These are phyloP conservation scores for Cerastis rubricosa DNA, from an alignment of 2,888 invertebrate genomes.

Conservation along the genomic window DNA sequence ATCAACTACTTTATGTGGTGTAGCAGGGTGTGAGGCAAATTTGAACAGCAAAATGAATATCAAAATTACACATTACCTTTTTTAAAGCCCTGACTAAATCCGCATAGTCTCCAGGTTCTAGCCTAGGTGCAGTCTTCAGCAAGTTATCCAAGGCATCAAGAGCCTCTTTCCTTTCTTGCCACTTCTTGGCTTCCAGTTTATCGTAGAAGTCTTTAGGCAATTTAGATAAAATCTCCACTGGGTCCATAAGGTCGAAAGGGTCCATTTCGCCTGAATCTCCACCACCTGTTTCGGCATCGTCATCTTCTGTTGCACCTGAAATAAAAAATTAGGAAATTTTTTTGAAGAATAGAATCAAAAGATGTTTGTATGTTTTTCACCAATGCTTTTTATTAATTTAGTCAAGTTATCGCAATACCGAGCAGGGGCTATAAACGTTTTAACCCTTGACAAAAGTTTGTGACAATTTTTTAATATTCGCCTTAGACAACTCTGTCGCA, in stretches of 20 bases:
- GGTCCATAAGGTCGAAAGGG: conserved; percentile 97
- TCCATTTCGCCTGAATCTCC: conserved; percentile 94
- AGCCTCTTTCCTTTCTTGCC: conserved; percentile 98
- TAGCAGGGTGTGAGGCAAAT: background rate
- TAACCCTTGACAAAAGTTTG: too few relatives aligned
- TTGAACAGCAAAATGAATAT: background rate
- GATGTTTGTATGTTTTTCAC: background rate
- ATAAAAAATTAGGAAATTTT: background rate
- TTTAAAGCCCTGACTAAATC: conserved; percentile 96
- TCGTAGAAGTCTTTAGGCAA: conserved; percentile 99
- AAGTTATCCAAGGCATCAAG: conserved; percentile 95
- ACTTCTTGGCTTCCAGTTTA: conserved; percentile 98
- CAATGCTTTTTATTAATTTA: background rate
- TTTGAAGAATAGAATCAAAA: background rate
- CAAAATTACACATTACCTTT: conserved; percentile 90
- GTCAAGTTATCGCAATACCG: too few relatives aligned
- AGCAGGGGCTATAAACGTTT: too few relatives aligned
- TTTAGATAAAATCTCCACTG: conserved; percentile 98
- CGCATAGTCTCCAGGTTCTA: conserved; percentile 98
- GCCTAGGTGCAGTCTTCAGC: conserved; percentile 94
- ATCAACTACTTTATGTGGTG: background rate
- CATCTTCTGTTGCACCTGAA: conserved; percentile 85
- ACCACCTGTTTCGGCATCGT: conserved; percentile 91
- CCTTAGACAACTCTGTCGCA: too few relatives aligned
- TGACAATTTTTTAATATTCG: too few relatives aligned